Evolutionary conservation across 2,888 invertebrate genomes (phyloP), one percentile per base, ranked within the genome.

Genomic region (Tipula unca): DNA sequence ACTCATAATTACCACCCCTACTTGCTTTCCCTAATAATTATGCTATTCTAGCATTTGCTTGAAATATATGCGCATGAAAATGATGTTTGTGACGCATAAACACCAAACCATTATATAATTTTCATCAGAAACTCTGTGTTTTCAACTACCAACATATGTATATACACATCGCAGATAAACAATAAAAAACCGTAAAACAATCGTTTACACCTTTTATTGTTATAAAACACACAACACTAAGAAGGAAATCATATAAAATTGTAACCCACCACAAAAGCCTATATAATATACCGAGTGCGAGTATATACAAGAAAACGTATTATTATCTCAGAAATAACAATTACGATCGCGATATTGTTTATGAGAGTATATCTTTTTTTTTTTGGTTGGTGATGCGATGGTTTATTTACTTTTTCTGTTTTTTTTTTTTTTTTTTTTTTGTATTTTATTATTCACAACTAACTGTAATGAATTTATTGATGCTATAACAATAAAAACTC

Each of bases 401-500:
- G 83, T 83, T 83, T 83, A 83, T 17, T 29, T 3, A 3, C 14
- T 14, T 17, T 29, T 3, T 32, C 14, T 14, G 5, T 82, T 3
- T 83, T 32, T 83, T 83, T 29, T 17, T 83, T 29, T 83, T 17
- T n/a, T 83, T 83, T 83, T 83, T 29, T 82, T 29, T 32, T 83
- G 1, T 32, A 32, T 83, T 32, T 83, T 83, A 83, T 35, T 83
- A 83, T 83, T 83, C 83, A 83, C 83, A 84, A 36, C 32, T 84
- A 84, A 84, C 84, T 84, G 87, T 87, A 87, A 87, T 87, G 87
- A 87, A 87, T 87, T 87, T 87, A 87, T 87, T 87, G 87, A 86
- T 86, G 87, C 86, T 36, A 87, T 87, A 87, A 87, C 86, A 87
- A 87, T 87, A 87, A 87, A 87, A 85, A 39, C 20, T 83, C 83